Base-by-base conservation (phyloP, 1,140 invertebrate genomes). In the Pectinophora gossypiella region DNA sequence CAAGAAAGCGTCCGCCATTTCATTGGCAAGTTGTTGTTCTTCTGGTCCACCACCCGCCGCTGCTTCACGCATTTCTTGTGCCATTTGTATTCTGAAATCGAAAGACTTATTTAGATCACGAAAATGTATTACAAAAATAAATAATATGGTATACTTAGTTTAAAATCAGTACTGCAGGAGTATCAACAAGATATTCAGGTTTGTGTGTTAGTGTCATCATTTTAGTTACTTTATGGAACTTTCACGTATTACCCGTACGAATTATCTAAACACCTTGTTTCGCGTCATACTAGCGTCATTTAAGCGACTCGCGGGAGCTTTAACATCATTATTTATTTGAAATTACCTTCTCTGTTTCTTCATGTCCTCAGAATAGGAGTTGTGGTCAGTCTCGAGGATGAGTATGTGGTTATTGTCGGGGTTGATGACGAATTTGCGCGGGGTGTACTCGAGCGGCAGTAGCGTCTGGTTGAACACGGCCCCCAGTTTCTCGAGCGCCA, bases 401-500 rank as follows among this genome's bases (percentile, higher is more conserved):
- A 99, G 89, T 23, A 99, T 90, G 73, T 97, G 94, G n/a, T 94
- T 95, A n/a, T 94, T 95, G 61, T 98, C 97, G 6, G 92, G 91
- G 86, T 99, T 97, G 44, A 99, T 95, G 0, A 96, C 93, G 85
- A 99, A 99, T 65, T 97, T 97, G 20, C 98, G 90, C 0, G 98
- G 98, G 0, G 99, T 99, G 71, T 97, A 99, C 61, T 99, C 97
- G 19, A 99, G 86, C 0, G 95, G 95, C 64, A 96, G 94, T 6
- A 93, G 94, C 16, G 96, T 92, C 85, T 99, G 98, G 89, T 99
- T 99, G 74, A 99, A 99, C 2, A 99, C 97, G 0, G 97, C 98
- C 0, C 99, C 99, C 0, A 99, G 88, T 85, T 99, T 99, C 85
- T 99, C 99, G 12, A 99, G 87, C 0, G 98, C 98, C 72, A 99